These are phyloP conservation scores for Rotaria socialis DNA, from an alignment of 2,888 invertebrate species.

Conservation along the genomic window DNA sequence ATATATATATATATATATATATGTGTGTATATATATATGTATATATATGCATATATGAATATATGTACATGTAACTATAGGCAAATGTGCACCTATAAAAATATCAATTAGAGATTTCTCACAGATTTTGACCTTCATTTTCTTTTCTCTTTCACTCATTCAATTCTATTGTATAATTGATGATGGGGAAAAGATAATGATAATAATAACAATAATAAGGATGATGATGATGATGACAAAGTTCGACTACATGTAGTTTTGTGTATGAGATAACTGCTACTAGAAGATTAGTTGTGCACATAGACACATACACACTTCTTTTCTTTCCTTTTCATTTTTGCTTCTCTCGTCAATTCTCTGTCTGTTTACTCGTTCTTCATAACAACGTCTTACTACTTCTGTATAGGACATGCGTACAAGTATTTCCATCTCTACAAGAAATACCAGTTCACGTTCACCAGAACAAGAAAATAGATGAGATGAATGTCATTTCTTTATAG, in stretches of 20 bases:
- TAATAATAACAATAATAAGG: background rate
- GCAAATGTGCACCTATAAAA: background rate
- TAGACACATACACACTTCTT: background rate
- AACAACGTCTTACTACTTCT: background rate
- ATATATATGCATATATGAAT: background rate
- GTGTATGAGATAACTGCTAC: background rate
- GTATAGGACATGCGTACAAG: background rate
- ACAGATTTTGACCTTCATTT: background rate
- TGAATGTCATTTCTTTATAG: background rate
- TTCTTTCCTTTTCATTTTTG: background rate
- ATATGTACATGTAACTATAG: background rate
- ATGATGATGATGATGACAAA: background rate
- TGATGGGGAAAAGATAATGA: background rate
- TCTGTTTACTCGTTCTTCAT: background rate
- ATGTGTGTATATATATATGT: no score
- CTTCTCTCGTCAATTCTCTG: background rate
- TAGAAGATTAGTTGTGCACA: constrained; percentile 1
- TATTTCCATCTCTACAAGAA: background rate
- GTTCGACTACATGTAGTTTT: background rate
- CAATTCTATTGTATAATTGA: background rate
- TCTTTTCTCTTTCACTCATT: background rate
- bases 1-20: background rate
- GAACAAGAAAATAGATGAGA: background rate
- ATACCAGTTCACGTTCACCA: background rate
- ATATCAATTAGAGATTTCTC: constrained; percentile 14